Conservation (phyloP, 2,113 vertebrate species). For the Poeciliopsis occidentalis region DNA sequence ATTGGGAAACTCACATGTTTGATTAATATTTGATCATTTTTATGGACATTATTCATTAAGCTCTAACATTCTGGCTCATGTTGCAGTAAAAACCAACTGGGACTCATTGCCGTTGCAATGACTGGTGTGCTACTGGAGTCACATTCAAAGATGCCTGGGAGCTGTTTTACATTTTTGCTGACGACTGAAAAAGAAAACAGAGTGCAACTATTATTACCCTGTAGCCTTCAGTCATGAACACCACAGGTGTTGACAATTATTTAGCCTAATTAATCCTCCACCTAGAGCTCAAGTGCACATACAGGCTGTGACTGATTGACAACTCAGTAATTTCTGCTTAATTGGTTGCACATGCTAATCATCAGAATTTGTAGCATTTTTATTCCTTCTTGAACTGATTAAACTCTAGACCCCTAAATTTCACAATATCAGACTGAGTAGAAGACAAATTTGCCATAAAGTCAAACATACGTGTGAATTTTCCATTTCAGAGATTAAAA, state of each 20-base stretch:
- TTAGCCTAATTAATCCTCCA: slow-evolving; percentile 21
- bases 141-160: neutral
- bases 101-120: neutral
- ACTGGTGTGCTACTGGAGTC: neutral
- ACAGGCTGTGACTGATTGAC: slow-evolving; percentile 47
- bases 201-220: neutral
- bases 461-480: neutral
- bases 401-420: slow-evolving; percentile 7
- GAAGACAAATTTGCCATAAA: neutral
- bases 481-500: neutral
- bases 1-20: neutral
- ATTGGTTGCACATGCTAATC: slow-evolving; percentile 39
- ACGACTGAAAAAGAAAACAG: neutral
- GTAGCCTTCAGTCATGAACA: neutral
- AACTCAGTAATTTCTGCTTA: slow-evolving; percentile 1
- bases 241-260: slow-evolving; percentile 29
- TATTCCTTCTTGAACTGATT: slow-evolving; percentile 14
- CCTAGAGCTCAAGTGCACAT: neutral
- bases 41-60: neutral
- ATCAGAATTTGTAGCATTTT: slow-evolving; percentile 3
- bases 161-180: neutral
- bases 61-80: neutral
- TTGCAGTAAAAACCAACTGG: neutral
- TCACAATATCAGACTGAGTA: neutral
- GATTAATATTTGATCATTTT: neutral